A percentile compares a stretch with the other conserved stretches of the same genome.
These are phyloP conservation scores for Lophotriccus pileatus DNA, from an alignment of 2,797 vertebrate genomes.

Conservation along the genomic window DNA sequence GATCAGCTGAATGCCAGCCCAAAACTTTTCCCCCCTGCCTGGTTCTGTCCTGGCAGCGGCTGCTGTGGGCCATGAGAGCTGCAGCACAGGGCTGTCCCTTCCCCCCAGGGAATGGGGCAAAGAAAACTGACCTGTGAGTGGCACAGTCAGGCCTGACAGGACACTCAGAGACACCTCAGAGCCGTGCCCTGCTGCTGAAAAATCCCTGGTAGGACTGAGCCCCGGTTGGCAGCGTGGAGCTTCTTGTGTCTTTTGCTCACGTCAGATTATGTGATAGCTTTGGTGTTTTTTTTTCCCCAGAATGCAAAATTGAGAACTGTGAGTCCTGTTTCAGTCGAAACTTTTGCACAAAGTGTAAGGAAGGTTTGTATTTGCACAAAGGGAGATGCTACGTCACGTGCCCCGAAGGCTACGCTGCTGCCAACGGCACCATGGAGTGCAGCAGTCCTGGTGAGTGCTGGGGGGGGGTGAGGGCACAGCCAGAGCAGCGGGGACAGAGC, in stretches of 20 bases:
- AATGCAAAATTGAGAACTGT: conserved; percentile 98
- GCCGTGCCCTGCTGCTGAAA: background rate
- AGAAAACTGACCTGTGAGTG: background rate
- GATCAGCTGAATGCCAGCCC: background rate
- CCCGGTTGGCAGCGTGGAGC: background rate
- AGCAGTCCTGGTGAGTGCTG: conserved; percentile 79
- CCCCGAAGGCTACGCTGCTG: conserved; percentile 84
- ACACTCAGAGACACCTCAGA: background rate
- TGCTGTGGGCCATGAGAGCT: background rate
- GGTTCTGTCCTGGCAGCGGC: background rate
- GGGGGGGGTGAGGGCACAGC: background rate
- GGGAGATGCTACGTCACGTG: conserved; percentile 91
- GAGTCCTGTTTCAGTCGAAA: conserved; percentile 98
- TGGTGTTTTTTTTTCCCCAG: conserved; percentile 67
- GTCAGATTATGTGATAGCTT: background rate
- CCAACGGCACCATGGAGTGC: conserved; percentile 94
- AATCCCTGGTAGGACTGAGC: background rate
- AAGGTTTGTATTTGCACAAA: conserved; percentile 93
- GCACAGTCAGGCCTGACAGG: background rate
- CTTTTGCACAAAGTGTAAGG: conserved; percentile 99
- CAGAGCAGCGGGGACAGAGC: background rate
- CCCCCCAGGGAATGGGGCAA: background rate
- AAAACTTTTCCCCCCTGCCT: background rate
- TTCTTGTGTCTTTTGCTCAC: background rate
- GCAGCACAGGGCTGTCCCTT: background rate